Percentiles rank a stretch among this genome's conserved stretches.
phyloP scores from a whole-genome alignment of 2,888 invertebrate genomes.

The Philereme transversata region DNA sequence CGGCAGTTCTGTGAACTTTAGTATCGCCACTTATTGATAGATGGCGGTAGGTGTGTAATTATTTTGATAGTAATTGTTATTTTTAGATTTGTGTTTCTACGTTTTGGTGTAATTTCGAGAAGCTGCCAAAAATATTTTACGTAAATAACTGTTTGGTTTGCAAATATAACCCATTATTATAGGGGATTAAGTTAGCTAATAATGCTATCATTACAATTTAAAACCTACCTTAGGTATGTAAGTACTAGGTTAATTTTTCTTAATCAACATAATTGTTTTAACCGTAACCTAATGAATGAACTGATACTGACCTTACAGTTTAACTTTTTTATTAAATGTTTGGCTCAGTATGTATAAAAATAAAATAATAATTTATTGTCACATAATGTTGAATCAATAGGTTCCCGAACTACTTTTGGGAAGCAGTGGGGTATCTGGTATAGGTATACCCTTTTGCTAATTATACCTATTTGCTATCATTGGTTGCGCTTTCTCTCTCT shows the following conservation, averaged over 20 bases:
- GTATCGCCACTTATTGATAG: conserved; percentile 58
- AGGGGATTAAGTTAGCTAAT: not conserved
- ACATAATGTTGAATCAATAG: too few species aligned
- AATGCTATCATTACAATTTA: not conserved
- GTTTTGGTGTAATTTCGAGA: conserved; percentile 2
- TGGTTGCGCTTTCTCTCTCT: too few species aligned
- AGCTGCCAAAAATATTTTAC: conserved; percentile 19
- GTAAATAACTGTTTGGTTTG: conserved; percentile 6
- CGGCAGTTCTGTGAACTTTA: conserved; percentile 75
- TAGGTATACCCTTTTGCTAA: too few species aligned
- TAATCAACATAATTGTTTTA: too few species aligned
- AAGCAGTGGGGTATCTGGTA: too few species aligned
- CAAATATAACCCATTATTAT: not conserved
- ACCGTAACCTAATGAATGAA: too few species aligned
- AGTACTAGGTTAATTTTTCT: not conserved
- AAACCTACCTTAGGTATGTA: not conserved
- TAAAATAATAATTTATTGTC: too few species aligned
- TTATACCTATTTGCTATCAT: too few species aligned
- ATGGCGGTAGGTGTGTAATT: conserved; percentile 42
- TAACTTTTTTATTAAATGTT: too few species aligned
- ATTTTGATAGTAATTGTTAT: conserved; percentile 8
- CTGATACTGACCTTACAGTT: too few species aligned
- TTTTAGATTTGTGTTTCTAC: conserved; percentile 10
- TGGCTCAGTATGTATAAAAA: too few species aligned
- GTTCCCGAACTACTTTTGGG: too few species aligned